Evolutionary conservation across 2,888 invertebrate genomes (phyloP).

Genomic region (Oscheius sp.): DNA sequence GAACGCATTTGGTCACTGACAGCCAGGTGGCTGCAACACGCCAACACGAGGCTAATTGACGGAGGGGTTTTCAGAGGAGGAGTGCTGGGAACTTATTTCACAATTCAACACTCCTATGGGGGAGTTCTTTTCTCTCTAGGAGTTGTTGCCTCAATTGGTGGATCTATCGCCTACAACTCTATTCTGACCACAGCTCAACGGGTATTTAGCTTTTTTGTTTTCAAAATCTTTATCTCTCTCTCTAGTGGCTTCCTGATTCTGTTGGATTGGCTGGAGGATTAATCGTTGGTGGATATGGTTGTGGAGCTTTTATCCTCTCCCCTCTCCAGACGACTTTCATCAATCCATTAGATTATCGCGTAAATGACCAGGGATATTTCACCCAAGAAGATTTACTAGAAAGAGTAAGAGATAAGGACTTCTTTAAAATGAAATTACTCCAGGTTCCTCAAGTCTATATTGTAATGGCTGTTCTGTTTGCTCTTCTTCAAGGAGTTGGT

Average conservation of each 20-base stretch:
- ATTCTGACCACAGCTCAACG: slow-evolving; percentile 65
- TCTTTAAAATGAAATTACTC: not conserved
- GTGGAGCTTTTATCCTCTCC: slow-evolving; percentile 60
- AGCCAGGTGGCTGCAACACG: slow-evolving; percentile 25
- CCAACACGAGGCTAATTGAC: not conserved
- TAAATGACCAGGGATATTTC: slow-evolving; percentile 61
- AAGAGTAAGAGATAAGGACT: slow-evolving; percentile 34
- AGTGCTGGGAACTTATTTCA: slow-evolving; percentile 56
- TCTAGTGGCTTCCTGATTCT: slow-evolving; percentile 66
- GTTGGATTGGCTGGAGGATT: slow-evolving; percentile 71
- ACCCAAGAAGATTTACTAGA: slow-evolving; percentile 65
- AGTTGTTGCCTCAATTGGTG: slow-evolving; percentile 56
- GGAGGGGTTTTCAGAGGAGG: slow-evolving; percentile 46
- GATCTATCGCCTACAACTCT: slow-evolving; percentile 65
- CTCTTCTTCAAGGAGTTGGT: slow-evolving; percentile 58
- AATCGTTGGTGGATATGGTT: slow-evolving; percentile 72
- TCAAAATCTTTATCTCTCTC: not conserved
- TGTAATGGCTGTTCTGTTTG: slow-evolving; percentile 59
- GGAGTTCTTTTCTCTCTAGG: slow-evolving; percentile 60
- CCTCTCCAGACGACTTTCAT: slow-evolving; percentile 60
- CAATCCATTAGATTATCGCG: slow-evolving; percentile 63
- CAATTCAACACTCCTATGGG: slow-evolving; percentile 62
- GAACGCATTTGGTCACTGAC: slow-evolving; percentile 15
- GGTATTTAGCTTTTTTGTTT: slow-evolving; percentile 43
- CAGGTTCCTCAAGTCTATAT: slow-evolving; percentile 63